Evolutionary conservation across 2,797 vertebrate genomes (phyloP), one percentile per base, ranked within the genome.

Genomic region (Pipistrellus pipistrellus): DNA sequence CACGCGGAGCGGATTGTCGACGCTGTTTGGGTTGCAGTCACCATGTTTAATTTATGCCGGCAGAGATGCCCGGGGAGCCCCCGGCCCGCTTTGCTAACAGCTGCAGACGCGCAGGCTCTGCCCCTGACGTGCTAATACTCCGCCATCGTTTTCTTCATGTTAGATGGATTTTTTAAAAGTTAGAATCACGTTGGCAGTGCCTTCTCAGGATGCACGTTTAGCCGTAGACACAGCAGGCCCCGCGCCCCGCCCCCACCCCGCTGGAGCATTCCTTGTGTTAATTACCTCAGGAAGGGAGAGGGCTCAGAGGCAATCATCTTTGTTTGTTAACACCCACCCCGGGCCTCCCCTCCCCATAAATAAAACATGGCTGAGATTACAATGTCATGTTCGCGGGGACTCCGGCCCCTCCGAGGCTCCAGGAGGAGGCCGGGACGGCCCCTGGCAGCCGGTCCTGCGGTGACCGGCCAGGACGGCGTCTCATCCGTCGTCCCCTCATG

Each of bases 351-450:
- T 97, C 97, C 77, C 98, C 98, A 98, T 99, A 98, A 99, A 99
- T 99, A 99, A 99, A 99, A 99, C 98, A 99, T 98, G 97, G 98
- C 98, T 69, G 97, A 98, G 98, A 99, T 99, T 98, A 99, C 98
- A 98, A 98, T 98, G 98, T 98, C 98, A 98, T 98, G 97, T 98
- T 98, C 96, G 78, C 10, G 44, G 95, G 98, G 98, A 98, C 98
- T 98, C 96, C 94, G 98, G 98, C 98, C 98, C 98, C 97, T 93
- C 93, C 96, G 98, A 97, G 77, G 97, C 98, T 98, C 97, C 96
- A 96, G 97, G 95, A 97, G 98, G 98, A 98, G 97, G 97, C 98
- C 97, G 97, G 97, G 98, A 97, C 94, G 96, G 97, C 98, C 98
- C 97, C 96, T 93, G 95, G 98, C 97, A 96, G 96, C 96, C 4